Base-by-base conservation (phyloP, 2,113 vertebrate genomes). In the Parus major region DNA sequence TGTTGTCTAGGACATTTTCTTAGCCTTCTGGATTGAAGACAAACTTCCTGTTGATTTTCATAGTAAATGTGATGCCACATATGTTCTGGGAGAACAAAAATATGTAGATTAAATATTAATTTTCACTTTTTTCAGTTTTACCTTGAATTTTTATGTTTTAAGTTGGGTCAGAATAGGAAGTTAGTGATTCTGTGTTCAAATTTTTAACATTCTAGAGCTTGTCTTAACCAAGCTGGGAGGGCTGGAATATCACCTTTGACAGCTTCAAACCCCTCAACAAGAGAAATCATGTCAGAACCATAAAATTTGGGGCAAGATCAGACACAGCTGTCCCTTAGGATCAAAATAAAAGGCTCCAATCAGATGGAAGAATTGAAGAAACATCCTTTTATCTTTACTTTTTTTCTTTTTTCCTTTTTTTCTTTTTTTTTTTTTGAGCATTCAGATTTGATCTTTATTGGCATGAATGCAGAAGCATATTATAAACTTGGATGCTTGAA, bases 401-500 rank as follows among this genome's bases (percentile, higher is more conserved):
- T 39, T 53, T 53, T 47, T 10, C 10, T 42, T 17, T 72, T 55
- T 55, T 75, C 47, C 47, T 91, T 76, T 76, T n/a, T 64, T 55
- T 36, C 36, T 36, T 23, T 72, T 55, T 55, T 68, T 55, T 77
- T 70, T 64, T 88, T 80, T 73, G 22, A 61, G 31, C 36, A 85
- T 87, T 92, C 46, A 89, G 33, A 61, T 82, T 92, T 89, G 60
- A 87, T 88, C 52, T 95, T 91, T 75, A 79, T 17, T 93, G 77
- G 57, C 84, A 72, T 50, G 59, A 87, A 72, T 72, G 57, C 49
- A 92, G 82, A 89, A 60, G 10, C 46, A 23, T 65, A 91, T 65
- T 93, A 87, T 59, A 85, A 95, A 87, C 57, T 91, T 91, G 70
- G 83, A 95, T 82, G 61, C 61, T 82, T 78, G 78, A 91, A 95